Evolutionary conservation across 2,113 vertebrate genomes (phyloP), one percentile per base, ranked within the genome.

Genomic region (Microcebus tavaratra): DNA sequence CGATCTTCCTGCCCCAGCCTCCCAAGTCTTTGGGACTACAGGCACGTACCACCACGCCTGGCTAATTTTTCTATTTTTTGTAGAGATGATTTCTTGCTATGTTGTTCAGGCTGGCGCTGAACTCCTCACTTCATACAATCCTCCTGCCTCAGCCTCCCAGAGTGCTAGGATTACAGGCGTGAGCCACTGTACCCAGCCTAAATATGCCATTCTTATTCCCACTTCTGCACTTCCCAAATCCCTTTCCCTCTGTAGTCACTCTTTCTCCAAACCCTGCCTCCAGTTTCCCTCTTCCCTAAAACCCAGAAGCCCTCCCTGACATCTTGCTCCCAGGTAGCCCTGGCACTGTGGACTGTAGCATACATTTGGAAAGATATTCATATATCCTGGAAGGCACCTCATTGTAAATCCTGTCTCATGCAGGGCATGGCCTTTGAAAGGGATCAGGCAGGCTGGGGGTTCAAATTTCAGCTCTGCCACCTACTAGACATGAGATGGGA

Each of bases 401-500:
- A 11, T 53, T 9, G 0, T 27, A 48, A 4, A 6, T 13, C 15
- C 61, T 36, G 36, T 67, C 21, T 11, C 72, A 14, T 13, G 1
- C 0, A 79, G 53, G 29, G 11, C 13, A 27, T 0, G 1, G 67
- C 50, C 75, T 53, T 39, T 25, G 4, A 29, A 59, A 39, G 48
- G 59, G 85, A 57, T 67, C 80, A 27, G 42, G 48, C 61, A 36
- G 45, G 57, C 45, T 29, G 12, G 3, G 17, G 50, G 34, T 78
- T 88, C 83, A 65, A 34, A 85, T 78, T 72, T 80, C 73, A 55
- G n/a, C 50, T 96, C 53, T 67, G 92, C 72, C 78, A 48, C 61
- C 72, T 55, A 29, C 45, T 13, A 31, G 50, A 36, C 5, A 5
- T 65, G 42, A 34, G 23, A 23, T 21, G 5, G 8, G 11, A 81